phyloP scores from a whole-genome alignment of 1,140 invertebrate species.

The Scaptomyza hsui region DNA sequence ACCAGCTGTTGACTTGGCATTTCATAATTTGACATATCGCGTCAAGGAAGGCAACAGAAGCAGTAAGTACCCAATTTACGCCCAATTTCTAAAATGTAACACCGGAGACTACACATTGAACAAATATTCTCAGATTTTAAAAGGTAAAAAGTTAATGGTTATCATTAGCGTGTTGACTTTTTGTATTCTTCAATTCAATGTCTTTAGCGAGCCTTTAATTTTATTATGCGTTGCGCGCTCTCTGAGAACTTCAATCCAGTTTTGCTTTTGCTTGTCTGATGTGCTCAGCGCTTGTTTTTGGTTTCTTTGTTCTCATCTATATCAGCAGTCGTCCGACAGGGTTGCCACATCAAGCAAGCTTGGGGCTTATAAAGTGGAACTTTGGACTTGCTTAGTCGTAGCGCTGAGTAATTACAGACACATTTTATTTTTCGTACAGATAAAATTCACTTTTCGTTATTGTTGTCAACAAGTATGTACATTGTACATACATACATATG shows the following conservation, averaged over 20 bases:
- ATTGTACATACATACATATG: too few relatives aligned
- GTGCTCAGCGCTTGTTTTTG: constrained; percentile 51
- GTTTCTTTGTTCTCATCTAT: constrained; percentile 73
- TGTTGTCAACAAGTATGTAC: not conserved
- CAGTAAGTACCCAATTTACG: constrained; percentile 87
- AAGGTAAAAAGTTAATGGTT: not conserved
- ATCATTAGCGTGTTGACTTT: constrained; percentile 5
- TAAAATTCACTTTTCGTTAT: constrained; percentile 13
- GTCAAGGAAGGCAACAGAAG: constrained; percentile 92
- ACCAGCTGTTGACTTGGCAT: constrained; percentile 94
- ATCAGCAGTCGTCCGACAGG: constrained; percentile 30
- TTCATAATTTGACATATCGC: constrained; percentile 92
- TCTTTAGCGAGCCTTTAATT: constrained; percentile 20
- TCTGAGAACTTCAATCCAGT: constrained; percentile 42
- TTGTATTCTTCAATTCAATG: constrained; percentile 13
- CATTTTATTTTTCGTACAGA: constrained; percentile 13
- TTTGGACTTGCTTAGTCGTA: constrained; percentile 38
- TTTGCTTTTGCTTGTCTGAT: constrained; percentile 56
- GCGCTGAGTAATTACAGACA: constrained; percentile 27
- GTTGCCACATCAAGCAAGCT: constrained; percentile 46
- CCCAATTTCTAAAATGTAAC: not conserved
- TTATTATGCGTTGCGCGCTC: constrained; percentile 12
- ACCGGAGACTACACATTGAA: not conserved
- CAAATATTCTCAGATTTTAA: not conserved
- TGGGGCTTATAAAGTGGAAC: constrained; percentile 30